Evolutionary conservation across 2,888 invertebrate species (phyloP), one percentile per base, ranked within the genome.

Genomic region (Busseola fusca): DNA sequence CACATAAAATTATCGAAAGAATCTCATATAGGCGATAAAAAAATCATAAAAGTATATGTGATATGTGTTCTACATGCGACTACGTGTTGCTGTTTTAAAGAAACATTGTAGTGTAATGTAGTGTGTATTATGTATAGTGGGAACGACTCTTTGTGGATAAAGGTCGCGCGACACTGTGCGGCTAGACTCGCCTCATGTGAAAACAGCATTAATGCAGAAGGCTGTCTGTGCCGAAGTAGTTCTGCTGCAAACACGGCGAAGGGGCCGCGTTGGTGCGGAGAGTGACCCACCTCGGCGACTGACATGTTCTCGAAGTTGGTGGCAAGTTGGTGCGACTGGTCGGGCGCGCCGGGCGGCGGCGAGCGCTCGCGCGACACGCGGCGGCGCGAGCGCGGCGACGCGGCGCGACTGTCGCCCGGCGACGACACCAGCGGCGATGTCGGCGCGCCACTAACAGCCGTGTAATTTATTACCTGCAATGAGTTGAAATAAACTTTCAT

Each of bases 361-460:
- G 95, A 94, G 75, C 95, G 94, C 75, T 93, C 93, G 81, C 95
- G 96, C 70, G 96, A 96, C 86, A 94, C 91, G 86, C 96, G 93
- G 65, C 92, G 93, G 4, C 93, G 91, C n/a, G 96, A 91, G 81
- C 96, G 96, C 7, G 97, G 97, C 66, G 97, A 97, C 50, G 96
- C 96, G 66, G 97, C 96, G 86, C 97, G 96, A 86, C 98, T 98
- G 89, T 97, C 97, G 76, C 97, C 97, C 60, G 98, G 98, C 59
- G 98, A 98, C 66, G 97, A 97, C 89, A 97, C 96, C 91, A 97
- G 96, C 18, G 98, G 97, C 64, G 98, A 97, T 77, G 97, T 93
- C 66, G 97, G 96, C 81, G 91, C 91, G 0, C 87, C 90, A 37
- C 96, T 93, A 18, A 79, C 85, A 30, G 96, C 93, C 62, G 96